phyloP scores from a whole-genome alignment of 2,888 invertebrate genomes.

The Muscina levida region DNA sequence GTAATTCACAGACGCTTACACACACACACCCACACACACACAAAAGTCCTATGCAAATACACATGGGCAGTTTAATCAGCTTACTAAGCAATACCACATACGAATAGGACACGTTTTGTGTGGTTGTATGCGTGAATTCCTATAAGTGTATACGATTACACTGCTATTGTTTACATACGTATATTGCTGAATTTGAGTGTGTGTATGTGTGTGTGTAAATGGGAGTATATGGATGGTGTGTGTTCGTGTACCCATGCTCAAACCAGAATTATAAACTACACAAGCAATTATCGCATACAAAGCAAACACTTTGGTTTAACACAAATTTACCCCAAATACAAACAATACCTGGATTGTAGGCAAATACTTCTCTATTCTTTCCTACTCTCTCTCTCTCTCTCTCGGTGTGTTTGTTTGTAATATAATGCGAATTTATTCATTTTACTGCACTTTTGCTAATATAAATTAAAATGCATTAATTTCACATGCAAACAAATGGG shows the following conservation, averaged over 20 bases:
- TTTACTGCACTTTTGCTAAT: too few relatives aligned
- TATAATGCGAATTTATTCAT: too few relatives aligned
- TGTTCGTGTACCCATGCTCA: neutral
- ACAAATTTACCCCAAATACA: conserved; percentile 18
- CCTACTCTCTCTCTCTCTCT: too few relatives aligned
- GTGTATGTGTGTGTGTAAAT: neutral
- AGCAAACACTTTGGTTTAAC: conserved; percentile 42
- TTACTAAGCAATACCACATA: conserved; percentile 12
- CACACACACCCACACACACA: neutral
- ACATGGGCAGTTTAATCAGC: conserved; percentile 14
- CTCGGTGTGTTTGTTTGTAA: too few relatives aligned
- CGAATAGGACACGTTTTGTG: neutral
- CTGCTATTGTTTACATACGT: neutral
- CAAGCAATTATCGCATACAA: conserved; percentile 44
- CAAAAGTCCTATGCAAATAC: neutral
- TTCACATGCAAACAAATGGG: too few relatives aligned
- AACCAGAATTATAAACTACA: conserved; percentile 35
- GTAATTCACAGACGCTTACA: neutral
- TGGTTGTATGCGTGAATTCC: conserved; percentile 7
- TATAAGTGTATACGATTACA: neutral
- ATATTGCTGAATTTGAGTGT: too few relatives aligned
- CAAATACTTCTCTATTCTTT: too few relatives aligned
- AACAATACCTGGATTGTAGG: neutral
- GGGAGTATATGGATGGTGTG: neutral
- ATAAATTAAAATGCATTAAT: too few relatives aligned